Base-by-base conservation (phyloP, 37 sponge, comb jelly and placozoan species). In the Halichondria panicea region DNA sequence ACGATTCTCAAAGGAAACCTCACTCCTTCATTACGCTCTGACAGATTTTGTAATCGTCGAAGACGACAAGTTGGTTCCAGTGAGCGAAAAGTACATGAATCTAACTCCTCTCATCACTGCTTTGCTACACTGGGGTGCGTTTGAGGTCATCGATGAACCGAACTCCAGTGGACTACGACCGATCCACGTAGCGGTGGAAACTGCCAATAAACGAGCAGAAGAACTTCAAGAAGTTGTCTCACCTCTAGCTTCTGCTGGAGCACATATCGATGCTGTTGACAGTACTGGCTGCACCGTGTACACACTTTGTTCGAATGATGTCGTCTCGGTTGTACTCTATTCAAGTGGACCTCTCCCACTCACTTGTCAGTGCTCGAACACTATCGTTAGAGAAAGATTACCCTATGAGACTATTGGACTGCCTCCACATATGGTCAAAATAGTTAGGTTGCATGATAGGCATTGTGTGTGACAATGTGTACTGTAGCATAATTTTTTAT, bases 11-110 rank as follows among this genome's bases (percentile, higher is more conserved):
- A 43, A 68, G 21, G 78, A 70, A 22, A 42, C 78, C 6, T 77
- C 82, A 24, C 78, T 91, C 21, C 91, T 91, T 30, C 91, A 91
- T 63, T 82, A 86, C 31, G 72, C 86, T 18, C 75, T 91, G 7
- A 63, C 68, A 19, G 74, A 82, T 67, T 70, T 83, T 44, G 45
- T 40, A 0, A 56, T 81, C 7, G 69, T 78, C 9, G 74, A 73
- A 33, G 69, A 75, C 7, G 54, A 75, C 0, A 61, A 44, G 0
- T 21, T 33, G 2, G n/a, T 44, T 3, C 58, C 38, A 40, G 36
- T 85, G 1, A 63, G 68, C n/a, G 73, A 71, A 36, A 73, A 77
- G 37, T 81, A 73, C 63, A 21, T 63, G 3, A 55, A 66, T 35
- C 57, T 85, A 1, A 34, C 24, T 8, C 55, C 22, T 2, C 63